Conservation (phyloP, 2,797 vertebrate genomes). For the Acridotheres tristis region DNA sequence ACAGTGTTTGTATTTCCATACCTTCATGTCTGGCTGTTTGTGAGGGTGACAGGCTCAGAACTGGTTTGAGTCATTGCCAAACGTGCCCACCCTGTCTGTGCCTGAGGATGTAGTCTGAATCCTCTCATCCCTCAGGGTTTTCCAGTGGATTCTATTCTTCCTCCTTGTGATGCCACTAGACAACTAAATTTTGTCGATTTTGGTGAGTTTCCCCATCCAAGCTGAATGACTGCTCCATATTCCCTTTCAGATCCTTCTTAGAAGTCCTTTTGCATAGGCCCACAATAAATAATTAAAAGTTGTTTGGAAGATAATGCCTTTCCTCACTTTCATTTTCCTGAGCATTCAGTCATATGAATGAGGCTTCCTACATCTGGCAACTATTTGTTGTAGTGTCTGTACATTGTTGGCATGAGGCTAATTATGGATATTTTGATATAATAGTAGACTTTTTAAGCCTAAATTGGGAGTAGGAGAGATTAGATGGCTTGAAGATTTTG, state of each 20-base stretch:
- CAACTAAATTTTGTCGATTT: not conserved
- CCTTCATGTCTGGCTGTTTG: not conserved
- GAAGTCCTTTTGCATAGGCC: not conserved
- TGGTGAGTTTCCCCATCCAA: not conserved
- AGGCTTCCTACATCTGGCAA: not conserved
- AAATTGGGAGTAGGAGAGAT: not conserved
- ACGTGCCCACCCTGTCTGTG: not conserved
- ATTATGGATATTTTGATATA: not conserved
- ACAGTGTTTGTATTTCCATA: not conserved
- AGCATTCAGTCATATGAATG: not conserved
- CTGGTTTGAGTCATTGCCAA: not conserved
- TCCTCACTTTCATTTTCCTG: not conserved
- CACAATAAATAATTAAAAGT: not conserved
- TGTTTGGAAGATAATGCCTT: not conserved
- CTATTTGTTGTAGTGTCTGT: not conserved
- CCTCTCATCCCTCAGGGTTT: not conserved
- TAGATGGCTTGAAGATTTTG: not conserved
- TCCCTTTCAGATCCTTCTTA: not conserved
- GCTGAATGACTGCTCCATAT: not conserved
- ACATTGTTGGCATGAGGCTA: not conserved
- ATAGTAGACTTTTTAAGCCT: not conserved
- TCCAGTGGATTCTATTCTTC: not conserved
- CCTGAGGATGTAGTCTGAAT: not conserved
- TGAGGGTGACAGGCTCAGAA: not conserved
- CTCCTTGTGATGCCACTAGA: not conserved